Evolutionary conservation across 2,888 invertebrate species (phyloP).

Genomic region (Dendrolimus houi): DNA sequence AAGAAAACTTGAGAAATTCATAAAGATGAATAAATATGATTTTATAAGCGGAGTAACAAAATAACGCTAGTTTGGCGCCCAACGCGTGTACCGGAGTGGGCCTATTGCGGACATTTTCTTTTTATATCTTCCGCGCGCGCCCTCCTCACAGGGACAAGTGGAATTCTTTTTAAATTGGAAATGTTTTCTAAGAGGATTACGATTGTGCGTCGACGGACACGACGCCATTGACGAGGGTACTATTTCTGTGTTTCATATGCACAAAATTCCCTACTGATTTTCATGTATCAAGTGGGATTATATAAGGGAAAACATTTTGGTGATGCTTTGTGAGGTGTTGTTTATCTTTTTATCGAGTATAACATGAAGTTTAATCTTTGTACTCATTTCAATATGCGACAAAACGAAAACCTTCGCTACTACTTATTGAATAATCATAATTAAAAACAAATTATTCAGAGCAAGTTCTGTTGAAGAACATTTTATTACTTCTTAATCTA

Average conservation of each 20-base stretch:
- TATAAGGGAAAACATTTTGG: too few relatives aligned
- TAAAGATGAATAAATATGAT: too few relatives aligned
- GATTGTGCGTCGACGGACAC: slow-evolving; percentile 67
- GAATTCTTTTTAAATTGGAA: slow-evolving; percentile 77
- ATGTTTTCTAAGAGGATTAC: slow-evolving; percentile 77
- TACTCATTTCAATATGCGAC: too few relatives aligned
- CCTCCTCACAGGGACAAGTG: slow-evolving; percentile 69
- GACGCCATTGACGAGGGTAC: slow-evolving; percentile 32
- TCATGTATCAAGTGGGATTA: slow-evolving; percentile 25
- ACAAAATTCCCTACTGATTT: slow-evolving; percentile 29
- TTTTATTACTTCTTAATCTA: too few relatives aligned
- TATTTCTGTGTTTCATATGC: slow-evolving; percentile 52
- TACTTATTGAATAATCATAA: too few relatives aligned
- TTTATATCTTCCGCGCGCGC: slow-evolving; percentile 74
- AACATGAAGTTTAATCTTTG: too few relatives aligned
- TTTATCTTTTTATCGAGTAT: too few relatives aligned
- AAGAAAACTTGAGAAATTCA: too few relatives aligned
- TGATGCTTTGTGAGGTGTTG: too few relatives aligned
- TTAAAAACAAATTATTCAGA: too few relatives aligned
- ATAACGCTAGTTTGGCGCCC: neutral
- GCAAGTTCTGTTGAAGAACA: too few relatives aligned
- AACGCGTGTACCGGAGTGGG: slow-evolving; percentile 3
- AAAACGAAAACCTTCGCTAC: too few relatives aligned
- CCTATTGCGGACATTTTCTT: slow-evolving; percentile 37
- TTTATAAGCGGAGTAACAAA: neutral